Base-by-base conservation (phyloP, 2,888 invertebrate species). In the Actias luna region DNA sequence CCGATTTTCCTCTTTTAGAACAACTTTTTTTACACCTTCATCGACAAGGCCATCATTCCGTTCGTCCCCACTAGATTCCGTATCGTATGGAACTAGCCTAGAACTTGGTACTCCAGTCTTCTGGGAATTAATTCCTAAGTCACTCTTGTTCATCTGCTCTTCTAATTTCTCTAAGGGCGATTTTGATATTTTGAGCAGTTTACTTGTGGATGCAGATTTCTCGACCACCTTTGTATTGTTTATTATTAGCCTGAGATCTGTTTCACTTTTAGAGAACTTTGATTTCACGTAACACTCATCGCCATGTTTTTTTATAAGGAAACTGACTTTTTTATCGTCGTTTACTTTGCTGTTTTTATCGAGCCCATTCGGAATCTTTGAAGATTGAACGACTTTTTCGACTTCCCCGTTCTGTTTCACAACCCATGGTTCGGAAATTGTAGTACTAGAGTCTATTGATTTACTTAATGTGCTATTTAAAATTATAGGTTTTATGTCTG, bases 41-140 rank as follows among this genome's bases (percentile, higher is more conserved):
- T 74, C 78, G 46, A 67, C 75, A 16, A 65, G 52, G 64, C 74
- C 72, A 16, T 77, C 77, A 58, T 62, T 67, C 14, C 85, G 81
- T 75, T 91, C 91, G 64, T 93, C 93, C 4, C 91, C 85, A 67
- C 93, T 94, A 0, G 94, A 94, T 74, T 94, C 94, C 0, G 93
- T 93, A 73, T 94, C 94, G 72, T 94, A 94, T 27, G 94, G 94
- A 63, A 94, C 94, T 62, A 94, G 84, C 68, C 85, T 84, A 14
- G 89, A 86, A 39, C 79, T 76, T 25, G 78, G 69, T 67, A 74
- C 75, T 2, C 85, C 85, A 67, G 88, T 87, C 65, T 81, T 80
- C 42, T 80, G 79, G 29, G 75, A 67, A 63, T 83, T 75, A 63
- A 75, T 78, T 2, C 78, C 75, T 1, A 75, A 69, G 66, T 89